These are phyloP conservation scores for Tricholaema leucomelas DNA, from an alignment of 2,113 vertebrate species.

Conservation along the genomic window DNA sequence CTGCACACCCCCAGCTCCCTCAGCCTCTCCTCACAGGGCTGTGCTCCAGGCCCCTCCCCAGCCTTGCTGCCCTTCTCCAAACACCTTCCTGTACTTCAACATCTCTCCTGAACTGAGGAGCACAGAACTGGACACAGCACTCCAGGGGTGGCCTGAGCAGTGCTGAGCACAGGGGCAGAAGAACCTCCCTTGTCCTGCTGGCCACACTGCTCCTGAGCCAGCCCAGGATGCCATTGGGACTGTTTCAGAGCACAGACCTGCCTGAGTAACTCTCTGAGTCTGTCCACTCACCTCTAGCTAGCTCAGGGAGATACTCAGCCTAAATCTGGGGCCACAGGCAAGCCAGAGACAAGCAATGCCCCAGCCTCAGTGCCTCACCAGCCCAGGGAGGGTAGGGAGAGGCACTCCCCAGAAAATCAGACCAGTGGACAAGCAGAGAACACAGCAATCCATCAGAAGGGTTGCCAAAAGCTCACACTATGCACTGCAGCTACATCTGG, in stretches of 20 bases:
- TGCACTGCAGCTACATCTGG: slow-evolving; percentile 28
- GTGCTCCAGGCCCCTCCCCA: too few relatives aligned
- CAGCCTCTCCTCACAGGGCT: too few relatives aligned
- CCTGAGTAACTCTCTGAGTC: background rate
- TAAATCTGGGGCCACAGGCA: fast-evolving
- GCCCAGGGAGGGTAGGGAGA: background rate
- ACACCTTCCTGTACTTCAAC: too few relatives aligned
- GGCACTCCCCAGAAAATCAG: background rate
- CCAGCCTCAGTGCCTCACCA: background rate
- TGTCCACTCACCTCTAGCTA: fast-evolving
- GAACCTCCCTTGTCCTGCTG: too few relatives aligned
- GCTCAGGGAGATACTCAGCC: background rate
- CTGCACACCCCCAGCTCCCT: too few relatives aligned
- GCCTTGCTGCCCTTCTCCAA: too few relatives aligned
- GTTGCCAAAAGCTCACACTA: background rate
- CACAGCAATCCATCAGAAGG: background rate
- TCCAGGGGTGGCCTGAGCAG: too few relatives aligned
- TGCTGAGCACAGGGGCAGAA: too few relatives aligned
- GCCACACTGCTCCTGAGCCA: too few relatives aligned
- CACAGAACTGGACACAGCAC: too few relatives aligned
- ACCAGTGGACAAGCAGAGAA: background rate
- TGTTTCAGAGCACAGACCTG: background rate
- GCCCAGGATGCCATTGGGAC: too few relatives aligned
- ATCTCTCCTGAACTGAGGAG: too few relatives aligned
- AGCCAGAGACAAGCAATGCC: fast-evolving